These are phyloP conservation scores for Orius laevigatus DNA, from an alignment of 1,140 invertebrate genomes.

Conservation along the genomic window DNA sequence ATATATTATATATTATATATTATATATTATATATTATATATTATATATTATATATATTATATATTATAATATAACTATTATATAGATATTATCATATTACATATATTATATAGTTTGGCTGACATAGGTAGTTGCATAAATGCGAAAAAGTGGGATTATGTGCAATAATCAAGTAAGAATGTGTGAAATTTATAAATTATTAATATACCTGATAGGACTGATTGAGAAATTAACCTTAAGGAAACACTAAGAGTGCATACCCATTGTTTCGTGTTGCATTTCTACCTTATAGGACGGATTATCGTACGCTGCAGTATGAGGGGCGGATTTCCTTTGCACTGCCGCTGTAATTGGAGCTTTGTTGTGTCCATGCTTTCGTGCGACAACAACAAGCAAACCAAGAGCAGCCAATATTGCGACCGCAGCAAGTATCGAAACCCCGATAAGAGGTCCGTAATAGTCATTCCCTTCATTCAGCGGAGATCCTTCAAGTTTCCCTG, in stretches of 20 bases:
- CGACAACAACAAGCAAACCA: conserved; percentile 58
- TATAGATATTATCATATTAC: too few relatives aligned
- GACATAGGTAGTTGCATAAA: too few relatives aligned
- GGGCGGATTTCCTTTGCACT: conserved; percentile 27
- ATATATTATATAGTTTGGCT: too few relatives aligned
- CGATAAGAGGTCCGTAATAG: conserved; percentile 73
- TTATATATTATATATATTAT: too few relatives aligned
- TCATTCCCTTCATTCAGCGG: conserved; percentile 30
- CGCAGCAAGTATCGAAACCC: conserved; percentile 71
- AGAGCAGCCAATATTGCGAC: conserved; percentile 64
- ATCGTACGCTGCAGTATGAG: conserved; percentile 60
- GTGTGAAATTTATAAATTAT: too few relatives aligned
- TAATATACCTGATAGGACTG: too few relatives aligned
- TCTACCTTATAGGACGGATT: conserved; percentile 89
- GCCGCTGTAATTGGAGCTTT: conserved; percentile 45
- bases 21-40: too few relatives aligned
- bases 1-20: too few relatives aligned
- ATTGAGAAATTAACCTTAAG: too few relatives aligned
- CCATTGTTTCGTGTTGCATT: conserved; percentile 78
- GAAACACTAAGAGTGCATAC: conserved; percentile 28
- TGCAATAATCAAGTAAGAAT: too few relatives aligned
- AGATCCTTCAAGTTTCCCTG: conserved; percentile 14
- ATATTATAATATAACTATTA: too few relatives aligned
- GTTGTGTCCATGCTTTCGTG: conserved; percentile 48
- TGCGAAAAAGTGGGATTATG: too few relatives aligned